Evolutionary conservation across 2,113 vertebrate genomes (phyloP), one percentile per base, ranked within the genome.

Genomic region (Bufo gargarizans): DNA sequence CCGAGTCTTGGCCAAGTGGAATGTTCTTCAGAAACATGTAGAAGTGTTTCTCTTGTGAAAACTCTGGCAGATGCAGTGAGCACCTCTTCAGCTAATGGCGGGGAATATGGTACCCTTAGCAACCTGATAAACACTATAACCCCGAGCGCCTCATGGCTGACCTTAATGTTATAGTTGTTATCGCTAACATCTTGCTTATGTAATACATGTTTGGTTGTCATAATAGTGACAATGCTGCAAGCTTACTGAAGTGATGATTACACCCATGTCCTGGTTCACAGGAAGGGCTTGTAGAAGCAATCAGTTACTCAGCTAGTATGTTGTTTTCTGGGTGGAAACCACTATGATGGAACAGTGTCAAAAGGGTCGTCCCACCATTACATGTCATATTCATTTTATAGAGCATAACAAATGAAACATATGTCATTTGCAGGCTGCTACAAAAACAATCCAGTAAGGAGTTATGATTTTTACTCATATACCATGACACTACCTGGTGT

Each of bases 21-120:
- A 94, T 94, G 93, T 93, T 94, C 92, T 92, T 95, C 94, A 97
- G 93, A 96, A 96, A 96, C 94, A 96, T 96, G 95, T 96, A 96
- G 97, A 74, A 96, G 95, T 97, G 97, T 97, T 97, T 97, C 96
- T 95, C 96, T 96, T 96, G 92, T 95, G 95, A 95, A 96, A 97
- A 95, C 86, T 88, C 92, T 95, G 93, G 93, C 94, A 94, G 92
- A 89, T 91, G 91, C 91, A 94, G 94, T 95, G 95, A 97, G 95
- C 95, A 95, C 94, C 96, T 95, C 90, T 91, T 92, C 90, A 94
- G 93, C 92, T 95, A 95, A 94, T 95, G 95, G 91, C 95, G 92
- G 96, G 95, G 95, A 91, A 94, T 94, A 96, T 96, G 95, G 96
- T 94, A 95, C 94, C 93, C 96, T 91, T 98, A 95, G 97, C 95